phyloP scores from a whole-genome alignment of 2,888 invertebrate species.

The Drosophila anomelani region DNA sequence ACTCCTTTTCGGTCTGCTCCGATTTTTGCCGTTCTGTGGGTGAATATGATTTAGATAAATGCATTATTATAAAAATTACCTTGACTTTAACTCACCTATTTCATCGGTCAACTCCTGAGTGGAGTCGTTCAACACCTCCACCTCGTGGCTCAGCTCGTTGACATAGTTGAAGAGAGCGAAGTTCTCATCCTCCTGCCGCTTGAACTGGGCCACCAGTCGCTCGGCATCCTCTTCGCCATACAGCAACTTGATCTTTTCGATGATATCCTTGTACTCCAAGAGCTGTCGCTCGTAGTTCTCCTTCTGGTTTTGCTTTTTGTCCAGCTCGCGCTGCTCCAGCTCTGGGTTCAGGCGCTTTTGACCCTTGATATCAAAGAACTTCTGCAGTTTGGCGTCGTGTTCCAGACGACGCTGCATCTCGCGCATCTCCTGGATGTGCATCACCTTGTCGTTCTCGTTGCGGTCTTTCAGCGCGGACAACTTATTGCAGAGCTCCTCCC shows the following conservation, averaged over 20 bases:
- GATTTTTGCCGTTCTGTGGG: slow-evolving; percentile 80
- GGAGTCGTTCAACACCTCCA: slow-evolving; percentile 90
- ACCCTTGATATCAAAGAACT: slow-evolving; percentile 93
- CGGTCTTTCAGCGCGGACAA: slow-evolving; percentile 92
- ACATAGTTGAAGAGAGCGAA: slow-evolving; percentile 96
- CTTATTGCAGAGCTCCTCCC: slow-evolving; percentile 92
- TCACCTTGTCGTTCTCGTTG: slow-evolving; percentile 89
- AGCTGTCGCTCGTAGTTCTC: slow-evolving; percentile 90
- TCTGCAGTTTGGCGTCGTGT: slow-evolving; percentile 92
- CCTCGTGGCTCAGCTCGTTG: slow-evolving; percentile 93
- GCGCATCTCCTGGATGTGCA: slow-evolving; percentile 92
- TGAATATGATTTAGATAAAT: not conserved
- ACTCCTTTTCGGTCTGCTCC: slow-evolving; percentile 80
- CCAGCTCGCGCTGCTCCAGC: slow-evolving; percentile 90
- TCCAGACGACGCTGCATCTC: slow-evolving; percentile 94
- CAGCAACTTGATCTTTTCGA: slow-evolving; percentile 89
- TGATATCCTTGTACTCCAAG: slow-evolving; percentile 90
- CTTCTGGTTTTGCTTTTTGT: slow-evolving; percentile 88
- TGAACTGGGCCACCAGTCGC: slow-evolving; percentile 90
- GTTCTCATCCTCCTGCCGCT: slow-evolving; percentile 95
- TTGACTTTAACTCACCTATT: slow-evolving; percentile 85
- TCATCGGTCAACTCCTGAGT: slow-evolving; percentile 87
- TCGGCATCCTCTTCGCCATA: slow-evolving; percentile 88
- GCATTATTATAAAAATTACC: not conserved
- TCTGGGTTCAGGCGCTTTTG: slow-evolving; percentile 91